phyloP scores from a whole-genome alignment of 2,888 invertebrate species.

The Halictus quadricinctus region DNA sequence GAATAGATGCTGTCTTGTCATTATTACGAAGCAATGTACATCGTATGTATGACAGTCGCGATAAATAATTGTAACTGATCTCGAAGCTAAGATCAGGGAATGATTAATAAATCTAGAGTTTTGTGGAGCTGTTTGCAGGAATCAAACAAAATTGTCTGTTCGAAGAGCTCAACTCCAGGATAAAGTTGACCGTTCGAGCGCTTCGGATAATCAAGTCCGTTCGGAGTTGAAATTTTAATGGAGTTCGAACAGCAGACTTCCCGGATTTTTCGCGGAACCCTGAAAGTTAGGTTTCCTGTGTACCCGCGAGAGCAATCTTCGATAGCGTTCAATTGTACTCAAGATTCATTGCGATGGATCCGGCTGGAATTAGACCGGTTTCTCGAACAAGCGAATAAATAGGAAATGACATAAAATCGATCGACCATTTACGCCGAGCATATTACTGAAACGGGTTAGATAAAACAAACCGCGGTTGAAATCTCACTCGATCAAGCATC shows the following conservation, averaged over 20 bases:
- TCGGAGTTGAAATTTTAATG: background rate
- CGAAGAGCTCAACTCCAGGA: background rate
- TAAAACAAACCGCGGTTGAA: background rate
- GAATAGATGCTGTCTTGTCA: no score
- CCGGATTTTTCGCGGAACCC: background rate
- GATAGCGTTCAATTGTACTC: background rate
- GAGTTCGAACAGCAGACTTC: background rate
- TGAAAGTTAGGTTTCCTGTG: background rate
- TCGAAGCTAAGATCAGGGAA: background rate
- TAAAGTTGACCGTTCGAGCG: background rate
- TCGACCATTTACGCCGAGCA: background rate
- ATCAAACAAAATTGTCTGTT: background rate
- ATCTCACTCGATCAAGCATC: background rate
- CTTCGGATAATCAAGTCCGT: background rate
- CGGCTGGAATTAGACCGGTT: background rate
- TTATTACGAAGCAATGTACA: no score
- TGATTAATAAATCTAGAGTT: background rate
- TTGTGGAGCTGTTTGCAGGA: background rate
- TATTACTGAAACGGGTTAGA: background rate
- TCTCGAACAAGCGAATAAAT: background rate
- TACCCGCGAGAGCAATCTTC: background rate
- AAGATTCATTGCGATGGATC: background rate
- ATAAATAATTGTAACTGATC: no score
- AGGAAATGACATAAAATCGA: background rate
- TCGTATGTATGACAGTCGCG: no score